Percentiles rank a stretch among this genome's conserved stretches.
Evolutionary conservation across 2,888 invertebrate species (phyloP).

Genomic region (Ectemnius cavifrons): DNA sequence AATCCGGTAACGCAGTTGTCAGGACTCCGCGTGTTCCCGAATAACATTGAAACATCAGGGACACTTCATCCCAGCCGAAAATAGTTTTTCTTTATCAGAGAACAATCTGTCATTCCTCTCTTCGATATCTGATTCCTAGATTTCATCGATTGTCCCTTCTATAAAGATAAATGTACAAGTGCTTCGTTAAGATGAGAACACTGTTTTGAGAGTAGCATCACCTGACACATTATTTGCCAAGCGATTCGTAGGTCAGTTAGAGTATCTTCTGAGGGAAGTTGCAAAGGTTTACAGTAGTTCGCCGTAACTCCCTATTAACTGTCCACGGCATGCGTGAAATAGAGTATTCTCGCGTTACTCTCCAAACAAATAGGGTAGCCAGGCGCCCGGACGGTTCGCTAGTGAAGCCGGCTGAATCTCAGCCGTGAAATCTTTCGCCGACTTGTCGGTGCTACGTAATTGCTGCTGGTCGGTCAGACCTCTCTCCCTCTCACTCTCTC

Average conservation of each 20-base stretch:
- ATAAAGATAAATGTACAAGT: too few species aligned
- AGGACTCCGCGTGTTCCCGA: neutral
- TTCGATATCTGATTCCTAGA: too few species aligned
- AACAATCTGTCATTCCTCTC: too few species aligned
- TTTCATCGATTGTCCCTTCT: too few species aligned
- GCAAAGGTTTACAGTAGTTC: slow-evolving; percentile 31
- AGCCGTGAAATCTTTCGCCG: slow-evolving; percentile 54
- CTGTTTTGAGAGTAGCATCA: too few species aligned
- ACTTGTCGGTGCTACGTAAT: slow-evolving; percentile 61
- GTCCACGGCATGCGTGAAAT: slow-evolving; percentile 24
- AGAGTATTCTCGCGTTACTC: slow-evolving; percentile 23
- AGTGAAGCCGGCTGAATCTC: slow-evolving; percentile 28
- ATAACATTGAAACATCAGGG: slow-evolving; percentile 22
- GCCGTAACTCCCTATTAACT: slow-evolving; percentile 39
- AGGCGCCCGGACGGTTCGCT: neutral
- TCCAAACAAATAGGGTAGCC: slow-evolving; percentile 26
- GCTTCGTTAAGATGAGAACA: too few species aligned
- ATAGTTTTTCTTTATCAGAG: too few species aligned
- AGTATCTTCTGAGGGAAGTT: slow-evolving; percentile 14
- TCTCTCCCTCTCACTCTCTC: slow-evolving; percentile 64
- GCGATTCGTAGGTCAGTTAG: slow-evolving; percentile 29
- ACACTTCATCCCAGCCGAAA: too few species aligned
- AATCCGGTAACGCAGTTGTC: slow-evolving; percentile 29
- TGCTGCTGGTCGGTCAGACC: slow-evolving; percentile 69
- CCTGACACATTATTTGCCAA: slow-evolving; percentile 25